Conservation (phyloP, 1,140 invertebrate genomes). For the Papilio aristodemus region DNA sequence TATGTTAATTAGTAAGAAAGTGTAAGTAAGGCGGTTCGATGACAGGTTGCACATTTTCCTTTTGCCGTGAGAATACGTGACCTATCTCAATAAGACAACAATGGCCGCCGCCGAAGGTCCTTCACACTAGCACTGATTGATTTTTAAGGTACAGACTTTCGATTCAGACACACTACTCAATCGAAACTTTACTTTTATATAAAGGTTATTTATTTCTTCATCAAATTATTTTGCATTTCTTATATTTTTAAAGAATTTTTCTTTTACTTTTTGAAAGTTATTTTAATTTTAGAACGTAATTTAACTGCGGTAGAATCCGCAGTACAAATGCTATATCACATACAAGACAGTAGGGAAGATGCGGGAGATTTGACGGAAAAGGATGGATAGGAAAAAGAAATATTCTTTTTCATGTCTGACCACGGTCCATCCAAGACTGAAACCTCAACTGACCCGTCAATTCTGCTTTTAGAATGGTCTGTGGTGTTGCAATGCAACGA, state of each 20-base stretch:
- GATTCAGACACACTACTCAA: background rate
- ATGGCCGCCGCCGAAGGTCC: background rate
- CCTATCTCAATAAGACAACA: background rate
- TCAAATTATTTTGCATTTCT: background rate
- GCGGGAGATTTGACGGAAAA: too few species aligned
- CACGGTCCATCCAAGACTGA: too few species aligned
- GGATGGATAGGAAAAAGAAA: too few species aligned
- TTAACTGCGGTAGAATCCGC: too few species aligned
- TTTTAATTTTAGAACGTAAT: too few species aligned
- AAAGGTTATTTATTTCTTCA: background rate
- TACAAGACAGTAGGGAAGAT: too few species aligned
- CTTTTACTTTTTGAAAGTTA: too few species aligned
- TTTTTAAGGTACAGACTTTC: background rate
- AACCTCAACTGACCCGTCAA: too few species aligned
- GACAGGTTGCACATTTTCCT: background rate
- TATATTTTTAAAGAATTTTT: background rate
- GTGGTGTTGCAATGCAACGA: too few species aligned
- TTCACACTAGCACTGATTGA: slow-evolving; percentile 13
- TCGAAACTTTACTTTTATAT: background rate
- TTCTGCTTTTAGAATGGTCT: too few species aligned
- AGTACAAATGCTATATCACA: too few species aligned
- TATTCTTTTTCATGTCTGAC: too few species aligned
- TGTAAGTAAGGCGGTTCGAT: background rate
- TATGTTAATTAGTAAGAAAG: slow-evolving; percentile 10
- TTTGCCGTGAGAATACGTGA: background rate